Evolutionary conservation across 2,113 vertebrate species (phyloP), one percentile per base, ranked within the genome.

Genomic region (Lamprotornis superbus): DNA sequence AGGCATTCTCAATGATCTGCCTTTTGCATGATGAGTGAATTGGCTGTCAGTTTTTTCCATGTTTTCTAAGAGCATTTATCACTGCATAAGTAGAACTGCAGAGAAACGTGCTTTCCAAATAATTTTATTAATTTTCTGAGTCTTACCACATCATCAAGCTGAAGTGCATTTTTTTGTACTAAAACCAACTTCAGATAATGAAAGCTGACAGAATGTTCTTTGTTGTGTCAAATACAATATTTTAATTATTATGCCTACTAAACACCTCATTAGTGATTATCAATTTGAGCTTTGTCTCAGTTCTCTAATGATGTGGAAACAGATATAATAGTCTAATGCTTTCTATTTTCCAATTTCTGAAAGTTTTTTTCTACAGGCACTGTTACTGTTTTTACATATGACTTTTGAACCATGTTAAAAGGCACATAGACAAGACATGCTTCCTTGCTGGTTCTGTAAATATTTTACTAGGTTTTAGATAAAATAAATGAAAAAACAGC

Each of bases 121-220:
- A 2, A 27, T 57, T 77, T 73, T 30, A 50, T 11, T 68, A 1
- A 14, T 69, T 64, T 81, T 84, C 37, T 0, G 0, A 42, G 53
- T 28, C 21, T 52, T 28, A 55, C 5, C 2, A 8, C 5, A 31
- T 60, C 23, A 73, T 24, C 21, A 39, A 47, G 12, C 2, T 60
- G 16, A 60, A 86, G 75, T 33, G 6, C 1, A 18, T 53, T 73
- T 71, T 65, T 50, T 69, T 20, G 1, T 9, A 15, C 30, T 70
- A 40, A 88, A 95, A 23, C 2, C 15, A n/a, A 15, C 1, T 39
- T 39, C 24, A 71, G n/a, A 76, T 19, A 39, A 19, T 30, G 19
- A 74, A 83, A 63, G 12, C 4, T 65, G 28, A n/a, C 7, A 57
- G 24, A 60, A 83, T 30, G 10, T n/a, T 27, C 5, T 57, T 47